Conservation (phyloP, 2,113 vertebrate genomes). For the Sisor rabdophorus region DNA sequence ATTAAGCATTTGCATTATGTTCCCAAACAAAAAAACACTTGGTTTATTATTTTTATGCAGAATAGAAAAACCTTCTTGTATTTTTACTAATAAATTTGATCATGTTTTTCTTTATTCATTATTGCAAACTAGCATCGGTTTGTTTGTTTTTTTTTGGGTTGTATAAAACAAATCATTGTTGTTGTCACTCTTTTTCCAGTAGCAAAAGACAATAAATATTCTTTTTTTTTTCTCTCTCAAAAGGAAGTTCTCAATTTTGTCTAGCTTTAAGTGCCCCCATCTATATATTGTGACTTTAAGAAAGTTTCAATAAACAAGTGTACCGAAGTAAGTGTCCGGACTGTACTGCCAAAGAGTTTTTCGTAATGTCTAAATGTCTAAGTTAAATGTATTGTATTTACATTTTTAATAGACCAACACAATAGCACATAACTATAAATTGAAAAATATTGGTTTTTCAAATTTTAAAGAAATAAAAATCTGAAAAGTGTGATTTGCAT, state of each 20-base stretch:
- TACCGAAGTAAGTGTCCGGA: slow-evolving; percentile 51
- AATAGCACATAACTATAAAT: too few species aligned
- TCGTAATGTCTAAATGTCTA: slow-evolving; percentile 68
- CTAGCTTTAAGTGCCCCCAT: neutral
- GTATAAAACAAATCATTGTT: neutral
- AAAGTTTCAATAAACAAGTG: neutral
- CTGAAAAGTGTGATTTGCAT: too few species aligned
- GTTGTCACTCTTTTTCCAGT: neutral
- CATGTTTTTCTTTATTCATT: neutral
- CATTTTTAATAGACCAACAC: too few species aligned
- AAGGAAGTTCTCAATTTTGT: neutral
- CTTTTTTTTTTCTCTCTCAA: neutral
- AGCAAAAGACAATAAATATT: neutral
- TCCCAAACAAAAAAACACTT: neutral
- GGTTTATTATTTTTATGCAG: neutral
- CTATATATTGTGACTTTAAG: neutral
- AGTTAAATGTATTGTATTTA: too few species aligned
- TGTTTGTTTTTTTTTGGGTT: too few species aligned
- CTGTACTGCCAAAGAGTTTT: slow-evolving; percentile 56
- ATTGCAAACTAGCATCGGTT: neutral
- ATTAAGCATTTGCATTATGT: neutral
- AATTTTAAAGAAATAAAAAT: too few species aligned
- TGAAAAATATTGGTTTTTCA: too few species aligned
- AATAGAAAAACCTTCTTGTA: neutral
- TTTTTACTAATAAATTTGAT: too few species aligned